Conservation (phyloP, 2,113 vertebrate genomes). For the Xenopus borealis region DNA sequence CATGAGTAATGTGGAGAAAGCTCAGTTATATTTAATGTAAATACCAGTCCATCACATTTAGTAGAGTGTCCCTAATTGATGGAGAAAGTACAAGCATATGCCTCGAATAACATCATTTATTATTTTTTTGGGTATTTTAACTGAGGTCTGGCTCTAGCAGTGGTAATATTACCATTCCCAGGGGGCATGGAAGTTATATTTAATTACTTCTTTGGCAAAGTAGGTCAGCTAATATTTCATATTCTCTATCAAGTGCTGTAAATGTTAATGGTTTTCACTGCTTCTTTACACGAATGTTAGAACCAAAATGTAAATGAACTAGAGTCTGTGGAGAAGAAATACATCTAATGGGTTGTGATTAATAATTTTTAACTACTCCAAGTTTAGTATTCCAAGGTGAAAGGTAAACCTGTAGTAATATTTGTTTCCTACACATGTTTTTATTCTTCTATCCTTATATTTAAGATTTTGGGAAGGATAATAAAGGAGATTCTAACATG, state of each 20-base stretch:
- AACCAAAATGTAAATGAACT: conserved; percentile 5
- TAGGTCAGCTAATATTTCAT: conserved; percentile 14
- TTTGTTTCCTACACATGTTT: neutral
- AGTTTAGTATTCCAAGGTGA: neutral
- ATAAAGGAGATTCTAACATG: no score
- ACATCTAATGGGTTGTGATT: neutral
- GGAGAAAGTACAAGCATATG: neutral
- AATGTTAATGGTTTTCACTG: neutral
- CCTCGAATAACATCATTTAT: neutral
- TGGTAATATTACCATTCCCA: conserved; percentile 2
- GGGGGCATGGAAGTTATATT: neutral
- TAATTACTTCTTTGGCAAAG: neutral
- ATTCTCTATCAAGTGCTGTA: conserved; percentile 1
- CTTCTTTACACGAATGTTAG: neutral
- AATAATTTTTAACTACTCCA: neutral
- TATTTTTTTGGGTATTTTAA: neutral
- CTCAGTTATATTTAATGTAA: neutral
- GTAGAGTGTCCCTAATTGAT: neutral
- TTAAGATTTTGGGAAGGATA: no score
- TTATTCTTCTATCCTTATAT: neutral
- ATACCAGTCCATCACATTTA: neutral
- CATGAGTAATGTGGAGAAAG: neutral
- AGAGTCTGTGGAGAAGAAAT: neutral
- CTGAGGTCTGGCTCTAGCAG: neutral
- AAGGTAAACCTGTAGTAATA: neutral